Conservation (phyloP, 2,113 vertebrate genomes). For the Vulpes vulpes region DNA sequence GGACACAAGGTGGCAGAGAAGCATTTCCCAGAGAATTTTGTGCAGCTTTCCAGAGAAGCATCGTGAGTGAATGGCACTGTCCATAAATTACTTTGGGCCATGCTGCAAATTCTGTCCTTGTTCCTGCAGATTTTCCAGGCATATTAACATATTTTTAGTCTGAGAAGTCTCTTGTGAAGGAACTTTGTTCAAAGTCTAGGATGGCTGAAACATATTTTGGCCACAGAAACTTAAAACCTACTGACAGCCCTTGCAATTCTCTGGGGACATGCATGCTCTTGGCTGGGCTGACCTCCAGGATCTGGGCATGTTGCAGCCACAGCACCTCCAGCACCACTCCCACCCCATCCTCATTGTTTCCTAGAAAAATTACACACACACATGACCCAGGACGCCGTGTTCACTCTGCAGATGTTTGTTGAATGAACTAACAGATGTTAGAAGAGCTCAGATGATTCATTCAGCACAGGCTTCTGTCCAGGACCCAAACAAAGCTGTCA, state of each 20-base stretch:
- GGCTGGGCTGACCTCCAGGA: background rate
- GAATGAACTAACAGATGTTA: background rate
- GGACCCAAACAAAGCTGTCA: background rate
- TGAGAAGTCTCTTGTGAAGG: background rate
- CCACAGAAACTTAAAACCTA: background rate
- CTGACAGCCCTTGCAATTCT: background rate
- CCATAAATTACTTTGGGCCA: background rate
- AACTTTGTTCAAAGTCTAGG: background rate
- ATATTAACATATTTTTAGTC: no score
- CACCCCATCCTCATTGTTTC: background rate
- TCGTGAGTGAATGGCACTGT: background rate
- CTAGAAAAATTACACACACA: background rate
- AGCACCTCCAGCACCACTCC: fast-evolving
- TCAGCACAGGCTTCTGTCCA: background rate
- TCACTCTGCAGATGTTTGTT: background rate
- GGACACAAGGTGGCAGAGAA: fast-evolving
- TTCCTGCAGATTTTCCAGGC: background rate
- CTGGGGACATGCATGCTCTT: fast-evolving
- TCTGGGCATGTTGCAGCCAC: fast-evolving
- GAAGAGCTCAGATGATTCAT: background rate
- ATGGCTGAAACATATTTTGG: background rate
- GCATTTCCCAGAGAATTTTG: background rate
- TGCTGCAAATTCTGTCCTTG: fast-evolving
- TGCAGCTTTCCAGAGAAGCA: background rate
- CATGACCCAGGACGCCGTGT: fast-evolving